These are phyloP conservation scores for Pionites leucogaster DNA, from an alignment of 2,113 vertebrate genomes.

Conservation along the genomic window DNA sequence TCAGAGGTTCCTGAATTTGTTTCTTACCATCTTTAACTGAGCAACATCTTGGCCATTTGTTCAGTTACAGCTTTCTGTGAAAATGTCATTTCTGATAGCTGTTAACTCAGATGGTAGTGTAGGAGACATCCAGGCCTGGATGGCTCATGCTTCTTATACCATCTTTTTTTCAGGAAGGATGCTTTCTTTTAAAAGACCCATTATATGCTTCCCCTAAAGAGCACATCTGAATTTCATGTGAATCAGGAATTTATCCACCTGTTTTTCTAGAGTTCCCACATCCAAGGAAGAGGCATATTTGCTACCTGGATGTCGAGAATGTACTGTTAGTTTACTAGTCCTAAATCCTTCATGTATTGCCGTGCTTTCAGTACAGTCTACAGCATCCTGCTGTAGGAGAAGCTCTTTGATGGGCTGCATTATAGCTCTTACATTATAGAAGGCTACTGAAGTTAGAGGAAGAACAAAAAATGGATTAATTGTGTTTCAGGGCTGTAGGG, in stretches of 20 bases:
- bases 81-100: not conserved
- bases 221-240: not conserved
- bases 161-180: not conserved
- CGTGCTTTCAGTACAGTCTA: not conserved
- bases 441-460: not conserved
- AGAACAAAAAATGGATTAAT: not conserved
- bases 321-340: not conserved
- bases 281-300: not conserved
- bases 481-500: not conserved
- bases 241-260: not conserved
- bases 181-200: not conserved
- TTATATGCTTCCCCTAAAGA: not conserved
- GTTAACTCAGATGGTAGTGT: not conserved
- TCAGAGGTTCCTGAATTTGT: not conserved
- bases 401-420: not conserved
- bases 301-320: not conserved
- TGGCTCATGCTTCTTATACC: not conserved
- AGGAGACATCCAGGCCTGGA: not conserved
- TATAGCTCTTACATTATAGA: not conserved
- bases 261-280: not conserved
- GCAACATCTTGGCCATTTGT: not conserved
- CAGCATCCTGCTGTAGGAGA: not conserved
- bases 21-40: not conserved
- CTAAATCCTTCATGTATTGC: not conserved
- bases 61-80: not conserved